phyloP scores from a whole-genome alignment of 2,888 invertebrate species.

The Clusia tigrina region DNA sequence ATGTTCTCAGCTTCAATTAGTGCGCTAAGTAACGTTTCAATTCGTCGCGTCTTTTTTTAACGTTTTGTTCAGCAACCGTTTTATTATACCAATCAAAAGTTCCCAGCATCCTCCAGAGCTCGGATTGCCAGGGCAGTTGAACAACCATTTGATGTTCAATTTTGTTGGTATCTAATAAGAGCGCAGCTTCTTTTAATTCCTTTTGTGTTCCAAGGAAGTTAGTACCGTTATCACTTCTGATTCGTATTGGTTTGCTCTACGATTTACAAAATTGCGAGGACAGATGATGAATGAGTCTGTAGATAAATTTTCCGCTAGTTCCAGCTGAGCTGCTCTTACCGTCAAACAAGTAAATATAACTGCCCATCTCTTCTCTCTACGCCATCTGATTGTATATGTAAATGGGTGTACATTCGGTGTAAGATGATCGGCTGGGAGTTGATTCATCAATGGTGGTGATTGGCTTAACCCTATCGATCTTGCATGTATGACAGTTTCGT shows the following conservation, averaged over 20 bases:
- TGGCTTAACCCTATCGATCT: slow-evolving; percentile 20
- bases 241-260: slow-evolving; percentile 24
- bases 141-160: slow-evolving; percentile 20
- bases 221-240: slow-evolving; percentile 29
- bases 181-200: slow-evolving; percentile 12
- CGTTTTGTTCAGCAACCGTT: not conserved
- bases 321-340: slow-evolving; percentile 27
- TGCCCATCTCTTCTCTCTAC: slow-evolving; percentile 28
- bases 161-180: slow-evolving; percentile 12
- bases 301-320: slow-evolving; percentile 27
- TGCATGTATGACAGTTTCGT: slow-evolving; percentile 19
- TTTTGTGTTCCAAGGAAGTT: slow-evolving; percentile 31
- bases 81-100: slow-evolving; percentile 12
- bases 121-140: slow-evolving; percentile 27
- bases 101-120: slow-evolving; percentile 35
- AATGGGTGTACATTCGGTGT: slow-evolving; percentile 32
- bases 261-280: slow-evolving; percentile 29
- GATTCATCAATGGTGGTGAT: slow-evolving; percentile 33
- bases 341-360: slow-evolving; percentile 32
- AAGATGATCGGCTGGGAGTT: slow-evolving; percentile 27
- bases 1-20: slow-evolving; percentile 23
- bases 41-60: slow-evolving; percentile 18
- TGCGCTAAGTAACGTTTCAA: slow-evolving; percentile 24
- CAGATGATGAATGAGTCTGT: slow-evolving; percentile 29
- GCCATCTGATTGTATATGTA: slow-evolving; percentile 29